Base-by-base conservation (phyloP, 2,888 invertebrate genomes). In the Seira ritae region DNA sequence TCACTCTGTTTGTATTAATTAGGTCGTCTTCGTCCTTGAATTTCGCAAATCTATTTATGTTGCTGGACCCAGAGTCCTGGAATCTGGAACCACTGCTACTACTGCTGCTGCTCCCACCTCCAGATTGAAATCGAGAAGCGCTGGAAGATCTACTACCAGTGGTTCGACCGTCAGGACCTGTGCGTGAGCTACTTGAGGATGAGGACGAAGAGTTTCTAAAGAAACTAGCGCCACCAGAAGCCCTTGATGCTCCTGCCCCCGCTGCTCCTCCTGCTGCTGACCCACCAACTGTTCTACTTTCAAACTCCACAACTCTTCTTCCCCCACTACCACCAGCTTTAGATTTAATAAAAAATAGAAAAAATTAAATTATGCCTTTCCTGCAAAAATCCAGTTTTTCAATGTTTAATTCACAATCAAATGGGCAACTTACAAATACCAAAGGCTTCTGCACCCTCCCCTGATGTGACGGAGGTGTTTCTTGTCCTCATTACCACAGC, bases 1-100 rank as follows among this genome's bases (percentile, higher is more conserved):
- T 80, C n/a, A 80, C 74, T 70, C 65, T 62, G 37, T 80, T 80
- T n/a, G 80, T 46, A 20, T 80, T 46, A 17, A 80, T 75, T n/a
- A 80, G 73, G 46, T 80, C 80, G 46, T 80, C 80, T 65, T 80
- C 80, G 19, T 80, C 80, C 22, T 60, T 80, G 20, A 80, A 80
- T 23, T 65, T 62, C 12, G 80, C 69, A 60, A 80, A 80, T 31
- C 80, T 60, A 15, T 70, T 80, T n/a, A 68, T 69, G 2, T n/a
- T 23, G 20, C 22, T 55, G 6, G 80, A 70, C 3, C 80, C 76
- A 65, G 74, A 74, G 10, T 31, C 24, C 10, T 15, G 17, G 20
- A n/a, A 17, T 3, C 69, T 22, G 24, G 31, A 67, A 23, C 31
- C 31, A 15, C 31, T 67, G 23, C 23, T 19, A 1, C 42, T 19